Conservation (phyloP, 2,797 vertebrate species). For the Nyctibius grandis region DNA sequence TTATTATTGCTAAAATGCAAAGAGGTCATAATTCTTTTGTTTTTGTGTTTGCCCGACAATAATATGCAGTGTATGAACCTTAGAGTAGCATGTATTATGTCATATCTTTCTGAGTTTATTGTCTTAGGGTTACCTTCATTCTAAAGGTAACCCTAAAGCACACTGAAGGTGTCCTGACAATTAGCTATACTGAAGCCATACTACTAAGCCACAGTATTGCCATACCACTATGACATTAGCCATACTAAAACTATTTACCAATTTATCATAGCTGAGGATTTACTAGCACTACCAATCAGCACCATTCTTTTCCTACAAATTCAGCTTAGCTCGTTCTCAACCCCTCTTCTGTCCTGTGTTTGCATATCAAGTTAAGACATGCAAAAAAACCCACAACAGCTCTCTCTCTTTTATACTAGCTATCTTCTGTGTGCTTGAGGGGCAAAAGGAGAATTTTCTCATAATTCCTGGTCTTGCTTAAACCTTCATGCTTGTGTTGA, state of each 20-base stretch:
- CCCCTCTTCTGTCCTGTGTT: not conserved
- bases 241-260: not conserved
- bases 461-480: not conserved
- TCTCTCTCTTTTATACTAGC: not conserved
- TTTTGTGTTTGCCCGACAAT: not conserved
- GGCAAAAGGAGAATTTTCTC: conserved; percentile 6
- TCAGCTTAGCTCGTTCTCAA: not conserved
- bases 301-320: not conserved
- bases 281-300: not conserved
- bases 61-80: not conserved
- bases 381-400: not conserved
- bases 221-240: not conserved
- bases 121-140: not conserved
- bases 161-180: not conserved
- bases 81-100: not conserved
- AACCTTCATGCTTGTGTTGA: not conserved
- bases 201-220: not conserved
- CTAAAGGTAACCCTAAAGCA: not conserved
- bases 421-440: not conserved
- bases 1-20: not conserved
- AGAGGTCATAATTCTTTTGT: not conserved
- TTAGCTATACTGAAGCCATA: not conserved
- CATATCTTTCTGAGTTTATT: not conserved
- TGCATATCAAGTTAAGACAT: not conserved
- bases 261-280: not conserved